A percentile compares a stretch with the other conserved stretches of the same genome.
Conservation (phyloP, 1,140 invertebrate genomes). For the Lethocerus indicus region DNA sequence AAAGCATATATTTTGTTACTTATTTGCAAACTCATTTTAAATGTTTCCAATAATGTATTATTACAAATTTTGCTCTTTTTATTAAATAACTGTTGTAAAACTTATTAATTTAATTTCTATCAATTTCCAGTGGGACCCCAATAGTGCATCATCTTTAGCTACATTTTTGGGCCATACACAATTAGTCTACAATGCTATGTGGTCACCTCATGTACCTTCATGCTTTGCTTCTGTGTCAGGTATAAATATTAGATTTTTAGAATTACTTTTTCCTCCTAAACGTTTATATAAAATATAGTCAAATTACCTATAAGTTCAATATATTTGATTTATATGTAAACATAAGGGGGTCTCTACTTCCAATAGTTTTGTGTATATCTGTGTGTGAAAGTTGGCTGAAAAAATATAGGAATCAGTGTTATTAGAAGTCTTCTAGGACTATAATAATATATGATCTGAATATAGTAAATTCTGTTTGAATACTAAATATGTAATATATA, state of each 20-base stretch:
- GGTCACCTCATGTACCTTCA: conserved; percentile 51
- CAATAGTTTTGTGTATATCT: no score
- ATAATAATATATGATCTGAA: no score
- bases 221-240: conserved; percentile 58
- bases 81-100: conserved; percentile 1
- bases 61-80: no score
- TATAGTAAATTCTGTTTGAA: no score
- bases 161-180: conserved; percentile 51
- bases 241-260: conserved; percentile 16
- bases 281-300: background rate
- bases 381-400: no score
- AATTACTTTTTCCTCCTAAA: no score
- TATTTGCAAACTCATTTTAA: background rate
- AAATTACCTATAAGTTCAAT: background rate
- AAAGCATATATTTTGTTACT: no score
- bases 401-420: no score
- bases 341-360: no score
- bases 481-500: no score
- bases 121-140: conserved; percentile 51
- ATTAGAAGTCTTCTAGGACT: no score
- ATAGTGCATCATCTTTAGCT: conserved; percentile 38
- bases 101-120: conserved; percentile 12
- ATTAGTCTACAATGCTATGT: conserved; percentile 55
- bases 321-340: no score
- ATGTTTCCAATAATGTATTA: conserved; percentile 1